phyloP scores from a whole-genome alignment of 1,140 invertebrate species.

The Ceratosolen fusciceps region DNA sequence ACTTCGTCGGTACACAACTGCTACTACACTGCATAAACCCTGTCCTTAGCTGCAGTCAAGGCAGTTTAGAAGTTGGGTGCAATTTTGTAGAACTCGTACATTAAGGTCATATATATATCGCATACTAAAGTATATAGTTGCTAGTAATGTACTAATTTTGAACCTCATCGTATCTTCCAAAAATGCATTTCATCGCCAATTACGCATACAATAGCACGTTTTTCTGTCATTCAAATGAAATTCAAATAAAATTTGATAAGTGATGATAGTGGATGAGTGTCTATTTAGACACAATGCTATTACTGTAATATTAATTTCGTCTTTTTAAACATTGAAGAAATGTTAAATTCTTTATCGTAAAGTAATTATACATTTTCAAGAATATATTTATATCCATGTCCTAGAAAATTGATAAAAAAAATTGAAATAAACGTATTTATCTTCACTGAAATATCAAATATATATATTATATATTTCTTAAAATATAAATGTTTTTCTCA shows the following conservation, averaged over 20 bases:
- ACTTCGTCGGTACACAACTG: neutral
- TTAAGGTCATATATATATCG: neutral
- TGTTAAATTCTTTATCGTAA: too few species aligned
- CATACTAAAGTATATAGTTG: neutral
- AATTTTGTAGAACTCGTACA: neutral
- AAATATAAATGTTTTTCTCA: too few species aligned
- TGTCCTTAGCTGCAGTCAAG: neutral
- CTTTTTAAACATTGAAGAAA: too few species aligned
- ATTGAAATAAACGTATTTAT: too few species aligned
- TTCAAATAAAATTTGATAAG: neutral
- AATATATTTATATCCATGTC: too few species aligned
- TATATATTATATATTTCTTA: too few species aligned
- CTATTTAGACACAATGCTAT: neutral
- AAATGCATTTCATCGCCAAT: neutral
- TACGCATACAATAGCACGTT: neutral
- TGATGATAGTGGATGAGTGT: too few species aligned
- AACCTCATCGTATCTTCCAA: neutral
- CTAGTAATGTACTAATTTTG: conserved; percentile 5
- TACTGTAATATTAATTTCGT: too few species aligned
- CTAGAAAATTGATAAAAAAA: too few species aligned
- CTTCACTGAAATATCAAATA: too few species aligned
- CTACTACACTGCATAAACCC: neutral
- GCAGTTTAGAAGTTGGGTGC: neutral
- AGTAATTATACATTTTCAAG: too few species aligned
- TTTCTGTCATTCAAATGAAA: neutral